Evolutionary conservation across 1,140 invertebrate species (phyloP).

Genomic region (Sarcophaga bullata): DNA sequence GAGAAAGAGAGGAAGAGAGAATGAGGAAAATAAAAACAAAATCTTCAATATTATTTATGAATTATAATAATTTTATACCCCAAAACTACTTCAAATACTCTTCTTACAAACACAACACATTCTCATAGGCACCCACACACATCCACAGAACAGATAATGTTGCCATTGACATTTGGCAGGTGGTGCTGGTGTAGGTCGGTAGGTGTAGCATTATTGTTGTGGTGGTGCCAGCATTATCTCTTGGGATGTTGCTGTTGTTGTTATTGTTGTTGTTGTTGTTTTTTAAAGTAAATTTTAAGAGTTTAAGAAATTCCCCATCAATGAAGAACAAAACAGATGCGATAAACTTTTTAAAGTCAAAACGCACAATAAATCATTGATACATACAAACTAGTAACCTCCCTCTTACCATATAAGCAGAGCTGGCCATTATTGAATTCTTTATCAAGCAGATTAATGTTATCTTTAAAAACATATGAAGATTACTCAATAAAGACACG

Average conservation of each 20-base stretch:
- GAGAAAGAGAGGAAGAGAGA: no score
- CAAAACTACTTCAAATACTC: no score
- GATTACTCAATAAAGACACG: no score
- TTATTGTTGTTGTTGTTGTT: neutral
- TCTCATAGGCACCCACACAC: neutral
- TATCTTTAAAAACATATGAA: no score
- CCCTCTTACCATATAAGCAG: neutral
- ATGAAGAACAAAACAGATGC: slow-evolving; percentile 18
- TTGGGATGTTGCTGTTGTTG: neutral
- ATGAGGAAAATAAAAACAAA: neutral
- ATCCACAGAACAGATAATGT: no score
- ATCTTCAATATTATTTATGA: neutral
- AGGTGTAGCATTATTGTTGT: neutral
- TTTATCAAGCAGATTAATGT: no score
- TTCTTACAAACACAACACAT: neutral
- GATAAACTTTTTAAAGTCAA: slow-evolving; percentile 16
- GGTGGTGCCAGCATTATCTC: neutral
- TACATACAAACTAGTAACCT: neutral
- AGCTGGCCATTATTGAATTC: neutral
- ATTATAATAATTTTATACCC: neutral
- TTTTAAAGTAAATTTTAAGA: neutral
- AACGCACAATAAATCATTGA: slow-evolving; percentile 7
- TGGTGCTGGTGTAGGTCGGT: neutral
- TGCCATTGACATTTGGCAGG: no score
- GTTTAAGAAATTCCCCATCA: slow-evolving; percentile 1